Base-by-base conservation (phyloP, 2,888 invertebrate genomes). In the Polia nebulosa region DNA sequence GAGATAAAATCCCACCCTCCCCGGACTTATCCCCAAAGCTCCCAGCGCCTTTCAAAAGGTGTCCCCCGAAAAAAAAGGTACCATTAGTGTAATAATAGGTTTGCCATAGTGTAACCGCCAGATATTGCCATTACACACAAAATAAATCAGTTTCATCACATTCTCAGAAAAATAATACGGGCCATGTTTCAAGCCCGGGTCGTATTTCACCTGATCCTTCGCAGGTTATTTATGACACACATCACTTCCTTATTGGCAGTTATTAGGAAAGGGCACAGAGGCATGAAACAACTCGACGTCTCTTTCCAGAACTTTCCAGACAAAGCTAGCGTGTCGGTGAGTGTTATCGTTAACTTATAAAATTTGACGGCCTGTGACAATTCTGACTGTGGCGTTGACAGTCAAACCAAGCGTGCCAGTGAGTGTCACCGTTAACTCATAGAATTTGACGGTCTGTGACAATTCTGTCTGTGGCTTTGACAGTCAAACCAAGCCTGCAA, bases 231-330 rank as follows among this genome's bases (percentile, higher is more conserved):
- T 29, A 58, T 47, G 34, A 36, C 47, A 62, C 32, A 32, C 53
- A 22, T 74, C 20, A 15, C 29, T 47, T 53, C 36, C 7, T 62
- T 74, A 68, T 56, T 45, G 44, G 25, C 56, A 59, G 34, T 70
- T 69, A 39, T 63, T 29, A 58, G 22, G 15, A 27, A 9, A 32
- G 3, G 32, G 13, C 32, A 52, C 1, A 52, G 52, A 52, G 13
- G 6, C 3, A 5, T 1, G n/a, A 52, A 6, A 20, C 17, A 15
- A 3, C 22, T 13, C 7, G 22, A 11, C 15, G 22, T 0, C 11
- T 11, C 11, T 15, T 17, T 17, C 41, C 6, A 41, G 15, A 22
- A 22, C 45, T 22, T 22, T 22, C 5, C 20, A 44, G n/a, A 3
- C n/a, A 22, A 13, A 22, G 4, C 4, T 4, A 44, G 44, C 44